A percentile compares a stretch with the other conserved stretches of the same genome.
phyloP scores from a whole-genome alignment of 2,797 vertebrate species.

The Novumbra hubbsi region DNA sequence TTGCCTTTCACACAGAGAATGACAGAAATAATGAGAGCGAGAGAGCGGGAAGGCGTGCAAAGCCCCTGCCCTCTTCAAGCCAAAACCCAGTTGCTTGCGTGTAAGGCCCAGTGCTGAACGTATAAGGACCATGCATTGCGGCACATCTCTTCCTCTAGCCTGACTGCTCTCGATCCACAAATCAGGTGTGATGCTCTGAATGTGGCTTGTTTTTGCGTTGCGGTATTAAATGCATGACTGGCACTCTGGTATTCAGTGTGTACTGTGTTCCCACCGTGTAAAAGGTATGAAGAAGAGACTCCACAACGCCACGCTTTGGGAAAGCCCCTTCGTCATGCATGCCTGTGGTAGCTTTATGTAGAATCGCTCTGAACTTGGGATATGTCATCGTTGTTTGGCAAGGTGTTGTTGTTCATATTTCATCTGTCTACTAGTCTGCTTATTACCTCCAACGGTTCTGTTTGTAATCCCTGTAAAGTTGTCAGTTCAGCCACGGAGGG shows the following conservation, averaged over 20 bases:
- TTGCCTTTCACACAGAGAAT: conserved; percentile 1
- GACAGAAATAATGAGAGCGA: conserved; percentile 14
- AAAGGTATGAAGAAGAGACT: conserved; percentile 15
- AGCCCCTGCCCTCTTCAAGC: not conserved
- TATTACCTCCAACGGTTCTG: not conserved
- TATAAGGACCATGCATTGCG: not conserved
- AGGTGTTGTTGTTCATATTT: not conserved
- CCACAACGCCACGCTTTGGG: not conserved
- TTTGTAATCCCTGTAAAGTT: conserved; percentile 1
- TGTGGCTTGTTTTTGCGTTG: not conserved
- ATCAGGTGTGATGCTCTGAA: not conserved
- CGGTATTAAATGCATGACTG: not conserved
- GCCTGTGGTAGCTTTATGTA: conserved; percentile 17
- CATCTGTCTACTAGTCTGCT: not conserved
- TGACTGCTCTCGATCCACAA: not conserved
- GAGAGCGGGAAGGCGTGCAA: not conserved
- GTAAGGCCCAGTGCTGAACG: not conserved
- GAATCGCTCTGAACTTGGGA: conserved; percentile 15
- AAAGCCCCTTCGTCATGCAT: not conserved
- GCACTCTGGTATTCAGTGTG: not conserved
- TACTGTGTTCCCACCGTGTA: not conserved
- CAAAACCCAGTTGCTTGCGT: not conserved
- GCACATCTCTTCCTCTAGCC: not conserved
- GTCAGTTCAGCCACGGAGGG: not conserved
- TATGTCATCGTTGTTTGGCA: not conserved